Percentiles rank a stretch among this genome's conserved stretches.
These are phyloP conservation scores for Danionella dracula DNA, from an alignment of 2,797 vertebrate species.

Conservation along the genomic window DNA sequence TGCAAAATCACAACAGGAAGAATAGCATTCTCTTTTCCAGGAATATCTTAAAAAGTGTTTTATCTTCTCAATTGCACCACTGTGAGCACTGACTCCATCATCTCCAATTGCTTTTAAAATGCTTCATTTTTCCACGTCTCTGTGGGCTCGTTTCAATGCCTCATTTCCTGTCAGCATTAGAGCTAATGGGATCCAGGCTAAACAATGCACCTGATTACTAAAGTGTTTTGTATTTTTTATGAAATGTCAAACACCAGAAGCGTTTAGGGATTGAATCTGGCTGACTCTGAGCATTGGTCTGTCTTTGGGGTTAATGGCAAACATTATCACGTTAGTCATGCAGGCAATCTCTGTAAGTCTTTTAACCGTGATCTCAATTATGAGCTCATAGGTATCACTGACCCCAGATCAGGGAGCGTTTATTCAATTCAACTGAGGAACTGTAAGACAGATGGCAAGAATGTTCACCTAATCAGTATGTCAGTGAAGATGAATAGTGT, in stretches of 20 bases:
- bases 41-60: no score
- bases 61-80: neutral
- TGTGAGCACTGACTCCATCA: neutral
- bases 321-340: neutral
- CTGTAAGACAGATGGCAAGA: conserved; percentile 41
- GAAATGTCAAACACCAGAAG: conserved; percentile 3
- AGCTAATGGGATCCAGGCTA: conserved; percentile 12
- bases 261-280: neutral
- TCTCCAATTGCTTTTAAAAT: neutral
- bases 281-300: neutral
- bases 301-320: neutral
- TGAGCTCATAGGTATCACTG: conserved; percentile 11
- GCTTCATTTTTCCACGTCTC: conserved; percentile 22
- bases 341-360: neutral
- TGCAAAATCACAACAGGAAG: no score
- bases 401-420: conserved; percentile 1
- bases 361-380: conserved; percentile 1
- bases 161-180: conserved; percentile 40
- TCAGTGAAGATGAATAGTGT: conserved; percentile 59
- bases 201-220: conserved; percentile 3
- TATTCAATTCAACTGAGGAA: conserved; percentile 1
- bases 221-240: neutral
- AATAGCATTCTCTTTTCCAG: no score
- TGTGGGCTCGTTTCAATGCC: conserved; percentile 31
- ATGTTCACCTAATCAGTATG: conserved; percentile 56